Base-by-base conservation (phyloP, 2,888 invertebrate species). In the Noctuana brunneofusca region DNA sequence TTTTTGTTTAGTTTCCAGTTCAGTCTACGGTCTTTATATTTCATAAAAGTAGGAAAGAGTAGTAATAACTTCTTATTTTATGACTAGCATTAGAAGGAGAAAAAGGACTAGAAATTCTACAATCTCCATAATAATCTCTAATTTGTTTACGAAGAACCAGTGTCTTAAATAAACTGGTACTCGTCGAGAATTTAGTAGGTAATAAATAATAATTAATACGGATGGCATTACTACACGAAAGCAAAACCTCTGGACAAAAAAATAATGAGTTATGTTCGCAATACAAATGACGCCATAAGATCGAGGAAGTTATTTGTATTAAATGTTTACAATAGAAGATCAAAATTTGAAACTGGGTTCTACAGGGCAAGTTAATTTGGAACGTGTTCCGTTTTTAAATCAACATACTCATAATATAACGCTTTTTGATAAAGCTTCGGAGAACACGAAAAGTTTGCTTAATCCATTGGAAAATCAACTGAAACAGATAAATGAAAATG, bases 391-490 rank as follows among this genome's bases (percentile, higher is more conserved):
- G 22, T 18, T 22, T 35, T 11, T 38, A 16, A 38, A 49, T 14
- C 46, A 16, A 8, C 35, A 35, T 27, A 27, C 32, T n/a, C n/a
- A 24, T 27, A 48, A 38, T 27, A 24, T 27, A 38, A 54, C 46
- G n/a, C 32, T 22, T 22, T 48, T 54, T 48, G 48, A 60, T 24
- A 24, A 48, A 38, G 35, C 16, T 11, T 14, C 11, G 5, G 60
- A 54, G 48, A 54, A 54, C 48, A n/a, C 2, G n/a, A 9, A 2
- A n/a, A 54, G 9, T 78, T 76, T 2, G 46, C n/a, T 20, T 46
- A 53, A 58, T 30, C 4, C 43, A 20, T 38, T 35, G 18, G 32
- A 54, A n/a, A 16, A 24, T 9, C 56, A 52, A 16, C 27, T 12
- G 54, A 53, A 24, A n/a, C 18, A 38, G 2, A 11, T 1, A 18